Conservation (phyloP, 30 jellyfish, hydroid and myxozoan species). For the Hydra vulgaris region DNA sequence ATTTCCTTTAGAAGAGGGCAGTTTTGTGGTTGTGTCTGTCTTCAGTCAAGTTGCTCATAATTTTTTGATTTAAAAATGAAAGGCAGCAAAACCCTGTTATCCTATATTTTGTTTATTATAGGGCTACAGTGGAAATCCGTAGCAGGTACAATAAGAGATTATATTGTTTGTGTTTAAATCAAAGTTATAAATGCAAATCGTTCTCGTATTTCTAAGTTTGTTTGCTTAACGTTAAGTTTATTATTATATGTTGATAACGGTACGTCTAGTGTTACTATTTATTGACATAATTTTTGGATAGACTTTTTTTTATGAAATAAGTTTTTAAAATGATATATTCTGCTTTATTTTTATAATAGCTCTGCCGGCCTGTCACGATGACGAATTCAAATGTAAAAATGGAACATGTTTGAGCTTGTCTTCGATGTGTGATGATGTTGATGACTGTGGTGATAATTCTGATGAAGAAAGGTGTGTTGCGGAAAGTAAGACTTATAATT, state of each 20-base stretch:
- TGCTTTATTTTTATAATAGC: too few species aligned
- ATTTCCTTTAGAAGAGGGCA: neutral
- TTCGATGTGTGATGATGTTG: conserved; percentile 67
- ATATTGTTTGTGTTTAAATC: neutral
- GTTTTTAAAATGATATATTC: too few species aligned
- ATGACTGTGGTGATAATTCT: conserved; percentile 62
- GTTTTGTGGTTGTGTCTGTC: neutral
- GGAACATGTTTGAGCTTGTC: conserved; percentile 52
- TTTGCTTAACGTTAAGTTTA: neutral
- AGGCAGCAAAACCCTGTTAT: conserved; percentile 31
- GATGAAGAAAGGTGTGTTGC: conserved; percentile 48
- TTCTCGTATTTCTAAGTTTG: neutral
- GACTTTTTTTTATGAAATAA: too few species aligned
- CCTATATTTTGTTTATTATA: conserved; percentile 25
- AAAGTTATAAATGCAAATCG: neutral
- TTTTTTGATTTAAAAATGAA: conserved; percentile 1
- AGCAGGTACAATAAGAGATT: conserved; percentile 25
- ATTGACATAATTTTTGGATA: too few species aligned
- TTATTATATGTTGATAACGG: neutral
- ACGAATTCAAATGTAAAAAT: conserved; percentile 52
- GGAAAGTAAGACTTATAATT: conserved; percentile 8
- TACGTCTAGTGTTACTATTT: neutral
- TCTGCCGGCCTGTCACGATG: conserved; percentile 24
- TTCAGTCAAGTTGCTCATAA: neutral
- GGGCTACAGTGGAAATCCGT: conserved; percentile 44